Evolutionary conservation across 2,888 invertebrate species (phyloP).

Genomic region (Drosophila testacea): DNA sequence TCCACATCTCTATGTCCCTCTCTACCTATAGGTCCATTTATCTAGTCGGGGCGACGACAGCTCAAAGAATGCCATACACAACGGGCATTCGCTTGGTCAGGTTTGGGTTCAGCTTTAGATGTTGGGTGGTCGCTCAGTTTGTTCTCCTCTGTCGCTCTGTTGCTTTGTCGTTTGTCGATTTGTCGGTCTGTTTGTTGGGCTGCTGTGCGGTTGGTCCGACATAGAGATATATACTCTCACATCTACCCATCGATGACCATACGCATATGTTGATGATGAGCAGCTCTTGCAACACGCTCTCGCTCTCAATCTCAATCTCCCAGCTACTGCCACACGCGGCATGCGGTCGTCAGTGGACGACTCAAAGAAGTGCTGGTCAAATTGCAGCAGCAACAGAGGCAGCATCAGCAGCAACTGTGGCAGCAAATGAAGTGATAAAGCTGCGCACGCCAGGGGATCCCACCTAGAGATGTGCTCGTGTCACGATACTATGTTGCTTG

Average conservation of each 20-base stretch:
- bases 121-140: slow-evolving; percentile 68
- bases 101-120: slow-evolving; percentile 30
- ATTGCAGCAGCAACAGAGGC: slow-evolving; percentile 40
- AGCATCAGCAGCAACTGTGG: slow-evolving; percentile 31
- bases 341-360: slow-evolving; percentile 71
- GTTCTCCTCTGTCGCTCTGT: slow-evolving; percentile 25
- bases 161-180: slow-evolving; percentile 41
- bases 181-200: slow-evolving; percentile 62
- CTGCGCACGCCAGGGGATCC: slow-evolving; percentile 74
- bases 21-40: slow-evolving; percentile 49
- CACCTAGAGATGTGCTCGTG: slow-evolving; percentile 26
- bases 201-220: slow-evolving; percentile 65
- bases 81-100: slow-evolving; percentile 62
- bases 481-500: background rate
- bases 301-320: slow-evolving; percentile 33
- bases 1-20: background rate
- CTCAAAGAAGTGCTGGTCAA: slow-evolving; percentile 75
- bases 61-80: slow-evolving; percentile 75
- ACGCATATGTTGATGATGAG: slow-evolving; percentile 72
- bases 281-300: slow-evolving; percentile 15
- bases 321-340: slow-evolving; percentile 75
- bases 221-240: slow-evolving; percentile 15
- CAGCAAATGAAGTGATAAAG: slow-evolving; percentile 82
- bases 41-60: slow-evolving; percentile 77
- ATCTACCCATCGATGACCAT: slow-evolving; percentile 3